Evolutionary conservation across 1,140 invertebrate genomes (phyloP), one percentile per base, ranked within the genome.

Genomic region (Lepidurus couesii): DNA sequence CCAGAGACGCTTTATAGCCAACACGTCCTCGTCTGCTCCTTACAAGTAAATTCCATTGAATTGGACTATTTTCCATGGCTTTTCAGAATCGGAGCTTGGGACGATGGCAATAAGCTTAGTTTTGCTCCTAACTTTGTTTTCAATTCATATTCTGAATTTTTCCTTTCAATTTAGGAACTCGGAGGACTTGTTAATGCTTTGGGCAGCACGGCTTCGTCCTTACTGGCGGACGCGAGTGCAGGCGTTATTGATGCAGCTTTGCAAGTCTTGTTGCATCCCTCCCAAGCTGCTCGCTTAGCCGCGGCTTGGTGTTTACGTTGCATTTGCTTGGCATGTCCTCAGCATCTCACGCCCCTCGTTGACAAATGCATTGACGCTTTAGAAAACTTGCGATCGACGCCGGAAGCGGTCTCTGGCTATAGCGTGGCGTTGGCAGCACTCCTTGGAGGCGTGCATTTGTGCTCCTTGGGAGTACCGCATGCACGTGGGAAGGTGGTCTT

Each of bases 401-500:
- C 96, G 0, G 97, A 98, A 86, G 95, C 95, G 42, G 94, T 99
- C 77, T 90, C 89, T 82, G 97, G 96, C 24, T 99, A 98, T 84
- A 97, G 96, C 82, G 92, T 91, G 83, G 97, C 97, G 7, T 86
- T 99, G 77, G 93, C 96, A 79, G 95, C 97, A 7, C 91, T 99
- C 76, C 86, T 99, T 47, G 96, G 97, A 26, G 93, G 95, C 77
- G 95, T 97, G 1, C 89, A 92, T 77, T 88, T 93, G 75, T 98
- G 96, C 74, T 93, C 96, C 5, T 87, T 99, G 7, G 97, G 98
- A 34, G 94, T 99, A 76, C 98, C 98, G 24, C 96, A 98, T 85
- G 95, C 94, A 65, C 94, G 96, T 82, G 96, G 96, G 82, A 98
- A 98, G 87, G 91, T 93, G 81, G 95, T 98, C 74, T 99, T 99